A percentile compares a stretch with the other conserved stretches of the same genome.
These are phyloP conservation scores for Cyphomyrus plagiostoma DNA, from an alignment of 2,113 vertebrate genomes.

Conservation along the genomic window DNA sequence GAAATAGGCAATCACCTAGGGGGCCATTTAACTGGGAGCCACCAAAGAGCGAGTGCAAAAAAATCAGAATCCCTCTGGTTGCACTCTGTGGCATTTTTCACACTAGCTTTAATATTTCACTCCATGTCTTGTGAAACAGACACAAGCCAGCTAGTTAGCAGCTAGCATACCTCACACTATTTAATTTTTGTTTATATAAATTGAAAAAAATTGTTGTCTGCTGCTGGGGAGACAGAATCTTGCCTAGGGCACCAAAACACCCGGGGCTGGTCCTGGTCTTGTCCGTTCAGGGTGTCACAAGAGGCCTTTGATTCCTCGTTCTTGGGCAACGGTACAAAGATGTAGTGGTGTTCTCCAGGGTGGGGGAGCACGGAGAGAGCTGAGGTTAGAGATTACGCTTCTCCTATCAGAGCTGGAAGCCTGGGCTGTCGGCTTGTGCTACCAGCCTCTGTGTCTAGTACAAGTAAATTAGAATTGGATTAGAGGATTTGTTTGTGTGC, in stretches of 20 bases:
- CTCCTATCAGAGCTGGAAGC: not conserved
- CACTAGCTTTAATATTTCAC: not conserved
- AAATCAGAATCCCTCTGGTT: not conserved
- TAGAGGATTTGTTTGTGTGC: slow-evolving; percentile 30
- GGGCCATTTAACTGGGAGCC: not conserved
- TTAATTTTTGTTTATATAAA: not conserved
- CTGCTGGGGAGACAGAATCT: not conserved
- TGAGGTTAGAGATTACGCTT: not conserved
- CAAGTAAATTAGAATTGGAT: slow-evolving; percentile 57
- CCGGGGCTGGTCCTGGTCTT: slow-evolving; percentile 20
- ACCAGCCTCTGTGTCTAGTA: slow-evolving; percentile 25
- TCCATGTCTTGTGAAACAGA: not conserved
- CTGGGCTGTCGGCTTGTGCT: not conserved
- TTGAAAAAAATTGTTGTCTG: not conserved
- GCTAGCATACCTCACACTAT: not conserved
- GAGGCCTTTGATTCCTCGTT: slow-evolving; percentile 49
- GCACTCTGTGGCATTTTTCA: not conserved
- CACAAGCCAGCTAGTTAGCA: not conserved
- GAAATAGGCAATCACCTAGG: not conserved
- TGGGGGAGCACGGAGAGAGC: slow-evolving; percentile 1
- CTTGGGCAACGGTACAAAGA: slow-evolving; percentile 9
- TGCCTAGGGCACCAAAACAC: not conserved
- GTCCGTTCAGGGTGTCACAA: slow-evolving; percentile 40
- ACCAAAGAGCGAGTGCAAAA: not conserved
- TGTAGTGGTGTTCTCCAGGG: not conserved